Percentiles rank a stretch among this genome's conserved stretches.
Evolutionary conservation across 2,797 vertebrate genomes (phyloP).

Genomic region (Darevskia nairensis): DNA sequence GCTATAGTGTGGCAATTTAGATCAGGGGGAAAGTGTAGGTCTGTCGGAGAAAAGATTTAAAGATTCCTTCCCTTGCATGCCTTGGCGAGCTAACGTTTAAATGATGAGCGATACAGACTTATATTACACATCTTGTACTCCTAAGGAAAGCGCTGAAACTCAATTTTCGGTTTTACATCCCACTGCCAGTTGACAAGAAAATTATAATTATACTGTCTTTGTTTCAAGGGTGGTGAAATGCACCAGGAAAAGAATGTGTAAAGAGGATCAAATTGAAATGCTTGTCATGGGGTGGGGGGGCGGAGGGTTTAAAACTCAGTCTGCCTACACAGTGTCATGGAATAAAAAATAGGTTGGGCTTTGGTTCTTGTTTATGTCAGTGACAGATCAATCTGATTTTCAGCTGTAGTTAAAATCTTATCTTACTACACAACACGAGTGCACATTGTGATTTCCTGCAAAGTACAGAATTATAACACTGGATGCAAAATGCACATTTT

Average conservation of each 20-base stretch:
- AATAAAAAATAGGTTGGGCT: neutral
- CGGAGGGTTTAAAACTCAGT: neutral
- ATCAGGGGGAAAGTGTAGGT: no score
- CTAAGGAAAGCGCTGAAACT: neutral
- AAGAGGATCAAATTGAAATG: slow-evolving; percentile 58
- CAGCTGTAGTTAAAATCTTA: neutral
- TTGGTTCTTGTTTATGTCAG: neutral
- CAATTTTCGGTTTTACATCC: neutral
- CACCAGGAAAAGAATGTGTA: slow-evolving; percentile 54
- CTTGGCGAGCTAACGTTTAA: neutral
- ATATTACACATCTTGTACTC: neutral
- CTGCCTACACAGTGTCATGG: neutral
- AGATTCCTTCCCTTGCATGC: neutral
- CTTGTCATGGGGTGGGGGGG: neutral
- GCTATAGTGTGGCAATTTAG: neutral
- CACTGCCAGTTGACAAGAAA: slow-evolving; percentile 69
- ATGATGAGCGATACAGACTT: neutral
- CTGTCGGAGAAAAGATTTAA: neutral
- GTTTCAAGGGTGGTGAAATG: slow-evolving; percentile 57
- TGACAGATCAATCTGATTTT: neutral
- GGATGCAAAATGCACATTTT: neutral
- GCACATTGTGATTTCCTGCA: neutral
- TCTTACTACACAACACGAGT: neutral
- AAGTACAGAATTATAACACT: neutral
- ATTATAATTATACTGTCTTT: slow-evolving; percentile 69